Base-by-base conservation (phyloP, 2,113 vertebrate species). In the Cyanoderma ruficeps region DNA sequence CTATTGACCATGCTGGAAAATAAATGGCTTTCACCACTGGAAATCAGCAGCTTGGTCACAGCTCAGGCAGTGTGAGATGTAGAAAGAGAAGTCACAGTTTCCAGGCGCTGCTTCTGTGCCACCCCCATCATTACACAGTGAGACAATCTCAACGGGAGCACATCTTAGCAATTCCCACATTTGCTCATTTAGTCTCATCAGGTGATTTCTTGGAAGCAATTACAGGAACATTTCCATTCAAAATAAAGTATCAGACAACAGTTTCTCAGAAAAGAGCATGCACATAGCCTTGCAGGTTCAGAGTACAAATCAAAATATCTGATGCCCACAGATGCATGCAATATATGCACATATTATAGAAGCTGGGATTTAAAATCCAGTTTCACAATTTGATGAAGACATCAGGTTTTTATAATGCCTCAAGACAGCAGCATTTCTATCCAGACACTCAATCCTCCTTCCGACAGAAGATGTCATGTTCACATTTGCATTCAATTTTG, bases 401-500 rank as follows among this genome's bases (percentile, higher is more conserved):
- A 28, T 84, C 31, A 15, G 19, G 1, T 3, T 39, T 57, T 79
- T 81, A 69, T 49, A 87, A 67, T 35, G 22, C 39, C 39, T 86
- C 37, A 67, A 83, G 50, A 42, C 46, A 91, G 37, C 70, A 80
- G n/a, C 14, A 57, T 10, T 57, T 55, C 78, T 80, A 35, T 46
- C 50, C 68, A 80, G 59, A 67, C 50, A 74, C 37, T 70, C 83
- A 77, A 6, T 78, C 64, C 50, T 77, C 13, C 2, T 83, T 30
- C 88, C 88, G 55, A 83, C 28, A 92, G 55, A 61, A 65, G 71
- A 92, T 78, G 85, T 37, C 50, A 15, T 14, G 33, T 46, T 92
- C 33, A 80, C 35, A 89, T 71, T 74, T 90, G 68, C 89, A 75
- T 95, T 94, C 68, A 65, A 8, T 93, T 92, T 90, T 92, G 59